Conservation (phyloP, 2,797 vertebrate species). For the Ambastaia sidthimunki region DNA sequence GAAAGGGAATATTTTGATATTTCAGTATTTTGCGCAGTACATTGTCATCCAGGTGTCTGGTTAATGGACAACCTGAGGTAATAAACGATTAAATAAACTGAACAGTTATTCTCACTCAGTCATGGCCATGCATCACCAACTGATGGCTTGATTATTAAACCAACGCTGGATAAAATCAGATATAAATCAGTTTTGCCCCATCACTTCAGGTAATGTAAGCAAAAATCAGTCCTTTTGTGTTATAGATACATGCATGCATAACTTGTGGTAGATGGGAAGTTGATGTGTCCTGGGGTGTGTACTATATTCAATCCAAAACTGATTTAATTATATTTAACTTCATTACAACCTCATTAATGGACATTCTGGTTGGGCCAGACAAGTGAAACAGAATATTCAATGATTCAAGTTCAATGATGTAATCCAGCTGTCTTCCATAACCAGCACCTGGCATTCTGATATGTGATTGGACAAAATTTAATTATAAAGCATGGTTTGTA, state of each 20-base stretch:
- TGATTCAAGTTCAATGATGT: conserved; percentile 9
- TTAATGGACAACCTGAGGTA: neutral
- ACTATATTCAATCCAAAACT: too few relatives aligned
- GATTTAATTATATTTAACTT: too few relatives aligned
- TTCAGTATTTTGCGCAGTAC: neutral
- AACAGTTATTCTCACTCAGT: neutral
- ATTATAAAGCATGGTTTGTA: neutral
- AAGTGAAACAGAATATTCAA: neutral
- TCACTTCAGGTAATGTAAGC: neutral
- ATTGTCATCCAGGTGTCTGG: neutral
- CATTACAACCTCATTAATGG: too few relatives aligned
- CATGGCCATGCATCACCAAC: neutral
- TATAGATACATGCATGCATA: neutral
- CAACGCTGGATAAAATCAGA: neutral
- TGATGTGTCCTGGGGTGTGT: too few relatives aligned
- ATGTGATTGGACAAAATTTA: neutral
- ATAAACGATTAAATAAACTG: neutral
- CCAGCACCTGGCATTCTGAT: neutral
- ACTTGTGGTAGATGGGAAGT: too few relatives aligned
- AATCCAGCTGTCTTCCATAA: neutral
- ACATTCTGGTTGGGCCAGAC: neutral
- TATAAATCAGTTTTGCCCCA: conserved; percentile 4
- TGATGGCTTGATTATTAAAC: neutral
- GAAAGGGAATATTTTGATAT: conserved; percentile 3
- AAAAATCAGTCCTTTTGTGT: neutral